Evolutionary conservation across 2,113 vertebrate species (phyloP).

Genomic region (Erythrocercus mccallii): DNA sequence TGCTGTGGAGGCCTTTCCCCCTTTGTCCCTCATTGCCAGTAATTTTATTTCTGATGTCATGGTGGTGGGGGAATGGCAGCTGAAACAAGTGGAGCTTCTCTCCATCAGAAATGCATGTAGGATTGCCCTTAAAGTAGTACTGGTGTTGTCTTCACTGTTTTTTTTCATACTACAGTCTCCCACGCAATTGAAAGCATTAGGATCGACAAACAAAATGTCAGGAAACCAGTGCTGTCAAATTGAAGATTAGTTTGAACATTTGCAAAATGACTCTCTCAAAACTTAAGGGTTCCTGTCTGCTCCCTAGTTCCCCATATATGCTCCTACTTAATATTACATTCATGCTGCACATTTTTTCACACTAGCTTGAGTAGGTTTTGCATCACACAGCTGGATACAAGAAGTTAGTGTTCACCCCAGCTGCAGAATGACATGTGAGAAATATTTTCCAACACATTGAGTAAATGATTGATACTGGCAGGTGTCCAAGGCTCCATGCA

Average conservation of each 20-base stretch:
- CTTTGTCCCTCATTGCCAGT: background rate
- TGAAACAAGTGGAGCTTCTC: background rate
- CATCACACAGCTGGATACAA: constrained; percentile 48
- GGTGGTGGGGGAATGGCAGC: background rate
- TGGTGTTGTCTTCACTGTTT: background rate
- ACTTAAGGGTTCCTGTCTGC: background rate
- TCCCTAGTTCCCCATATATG: background rate
- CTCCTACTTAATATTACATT: background rate
- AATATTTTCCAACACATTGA: constrained; percentile 55
- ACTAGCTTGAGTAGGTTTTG: background rate
- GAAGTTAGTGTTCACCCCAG: constrained; percentile 39
- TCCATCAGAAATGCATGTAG: background rate
- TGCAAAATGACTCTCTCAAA: background rate
- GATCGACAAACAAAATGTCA: background rate
- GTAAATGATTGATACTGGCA: constrained; percentile 65
- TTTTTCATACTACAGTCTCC: background rate
- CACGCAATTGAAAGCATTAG: background rate
- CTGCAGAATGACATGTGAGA: constrained; percentile 22
- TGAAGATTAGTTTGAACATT: background rate
- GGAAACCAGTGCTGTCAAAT: background rate
- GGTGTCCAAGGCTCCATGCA: constrained; percentile 56
- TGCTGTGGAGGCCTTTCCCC: background rate
- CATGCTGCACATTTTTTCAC: background rate
- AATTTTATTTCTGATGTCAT: background rate
- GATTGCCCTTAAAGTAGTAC: background rate